These are phyloP conservation scores for Microcebus griseorufus DNA, from an alignment of 2,113 vertebrate species.

Conservation along the genomic window DNA sequence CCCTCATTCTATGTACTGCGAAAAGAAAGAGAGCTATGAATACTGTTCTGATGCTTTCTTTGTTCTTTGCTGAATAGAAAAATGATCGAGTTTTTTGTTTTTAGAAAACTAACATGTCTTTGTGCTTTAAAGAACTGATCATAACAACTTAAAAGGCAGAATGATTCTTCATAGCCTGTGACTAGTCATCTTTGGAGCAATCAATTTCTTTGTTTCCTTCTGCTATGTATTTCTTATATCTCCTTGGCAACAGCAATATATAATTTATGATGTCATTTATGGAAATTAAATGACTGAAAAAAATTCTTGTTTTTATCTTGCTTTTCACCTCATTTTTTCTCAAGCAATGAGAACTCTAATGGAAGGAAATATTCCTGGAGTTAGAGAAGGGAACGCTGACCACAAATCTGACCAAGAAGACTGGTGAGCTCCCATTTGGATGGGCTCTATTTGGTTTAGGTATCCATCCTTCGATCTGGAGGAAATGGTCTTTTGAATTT, in stretches of 20 bases:
- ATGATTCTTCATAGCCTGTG: not conserved
- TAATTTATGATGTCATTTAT: slow-evolving; percentile 43
- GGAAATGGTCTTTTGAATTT: not conserved
- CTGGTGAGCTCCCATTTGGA: fast-evolving
- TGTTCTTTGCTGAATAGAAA: slow-evolving; percentile 50
- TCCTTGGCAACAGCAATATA: slow-evolving; percentile 53
- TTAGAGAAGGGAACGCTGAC: not conserved
- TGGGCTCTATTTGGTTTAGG: not conserved
- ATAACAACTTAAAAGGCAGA: slow-evolving; percentile 17
- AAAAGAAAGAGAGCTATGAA: not conserved
- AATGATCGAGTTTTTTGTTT: not conserved
- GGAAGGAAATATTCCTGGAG: not conserved
- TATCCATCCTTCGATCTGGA: not conserved
- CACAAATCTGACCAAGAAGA: not conserved
- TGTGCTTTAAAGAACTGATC: slow-evolving; percentile 34
- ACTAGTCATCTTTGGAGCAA: not conserved
- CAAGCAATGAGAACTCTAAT: not conserved
- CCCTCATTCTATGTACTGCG: not conserved
- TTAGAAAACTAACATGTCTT: not conserved
- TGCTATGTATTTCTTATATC: not conserved
- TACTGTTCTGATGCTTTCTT: not conserved
- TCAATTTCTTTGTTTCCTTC: slow-evolving; percentile 56
- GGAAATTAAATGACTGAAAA: slow-evolving; percentile 12
- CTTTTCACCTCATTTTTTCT: slow-evolving; percentile 9
- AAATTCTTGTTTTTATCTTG: not conserved